phyloP scores from a whole-genome alignment of 1,140 invertebrate genomes.

The Lethrus apterus region DNA sequence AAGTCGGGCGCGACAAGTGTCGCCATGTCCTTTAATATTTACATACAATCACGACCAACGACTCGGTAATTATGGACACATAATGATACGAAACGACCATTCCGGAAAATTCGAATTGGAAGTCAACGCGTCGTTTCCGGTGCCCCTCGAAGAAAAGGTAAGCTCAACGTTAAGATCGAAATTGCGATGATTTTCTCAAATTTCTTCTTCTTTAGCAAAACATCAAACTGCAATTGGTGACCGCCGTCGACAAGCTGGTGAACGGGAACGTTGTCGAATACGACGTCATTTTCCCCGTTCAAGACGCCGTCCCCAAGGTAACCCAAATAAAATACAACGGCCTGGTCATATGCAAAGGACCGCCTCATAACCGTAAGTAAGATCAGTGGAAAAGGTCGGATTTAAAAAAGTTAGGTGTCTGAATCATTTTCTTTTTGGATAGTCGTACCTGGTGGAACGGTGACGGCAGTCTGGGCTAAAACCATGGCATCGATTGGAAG shows the following conservation, averaged over 20 bases:
- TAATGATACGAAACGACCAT: too few relatives aligned
- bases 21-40: too few relatives aligned
- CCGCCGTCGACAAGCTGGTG: not conserved
- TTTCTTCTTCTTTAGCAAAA: too few relatives aligned
- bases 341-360: not conserved
- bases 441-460: not conserved
- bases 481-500: not conserved
- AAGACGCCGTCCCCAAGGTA: not conserved
- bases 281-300: not conserved
- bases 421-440: not conserved
- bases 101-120: too few relatives aligned
- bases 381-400: not conserved
- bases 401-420: too few relatives aligned
- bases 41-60: too few relatives aligned
- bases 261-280: not conserved
- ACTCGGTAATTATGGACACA: too few relatives aligned
- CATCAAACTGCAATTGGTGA: not conserved
- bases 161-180: too few relatives aligned
- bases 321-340: constrained; percentile 1
- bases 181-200: too few relatives aligned
- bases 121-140: too few relatives aligned
- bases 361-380: not conserved
- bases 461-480: constrained; percentile 4
- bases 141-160: too few relatives aligned
- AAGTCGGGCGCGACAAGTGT: too few relatives aligned